These are phyloP conservation scores for Tenualosa thibaudeaui DNA, from an alignment of 2,797 vertebrate species.

Conservation along the genomic window DNA sequence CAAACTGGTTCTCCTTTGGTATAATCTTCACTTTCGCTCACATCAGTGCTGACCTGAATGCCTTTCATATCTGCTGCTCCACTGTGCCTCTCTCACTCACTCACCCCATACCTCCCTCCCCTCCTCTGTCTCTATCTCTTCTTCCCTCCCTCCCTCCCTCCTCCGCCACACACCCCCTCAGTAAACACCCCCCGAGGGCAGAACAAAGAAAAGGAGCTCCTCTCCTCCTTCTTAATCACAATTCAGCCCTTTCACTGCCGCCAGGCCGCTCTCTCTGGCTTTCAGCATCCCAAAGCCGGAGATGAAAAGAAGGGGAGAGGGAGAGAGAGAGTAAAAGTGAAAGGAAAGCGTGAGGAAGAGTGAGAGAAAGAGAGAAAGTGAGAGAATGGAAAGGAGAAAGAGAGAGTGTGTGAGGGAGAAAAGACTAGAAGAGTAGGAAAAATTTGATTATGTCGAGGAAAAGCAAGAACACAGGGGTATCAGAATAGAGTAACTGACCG, in stretches of 20 bases:
- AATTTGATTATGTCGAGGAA: neutral
- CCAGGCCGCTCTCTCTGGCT: slow-evolving; percentile 91
- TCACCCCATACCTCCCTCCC: slow-evolving; percentile 30
- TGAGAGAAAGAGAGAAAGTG: slow-evolving; percentile 59
- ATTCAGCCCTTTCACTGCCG: slow-evolving; percentile 92
- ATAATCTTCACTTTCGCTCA: slow-evolving; percentile 89
- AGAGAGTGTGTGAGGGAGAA: slow-evolving; percentile 56
- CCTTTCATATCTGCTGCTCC: slow-evolving; percentile 91
- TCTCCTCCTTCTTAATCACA: slow-evolving; percentile 97
- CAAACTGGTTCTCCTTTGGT: slow-evolving; percentile 80
- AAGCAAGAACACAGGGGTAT: neutral
- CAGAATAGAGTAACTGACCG: neutral
- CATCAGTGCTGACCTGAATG: slow-evolving; percentile 93
- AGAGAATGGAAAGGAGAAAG: slow-evolving; percentile 44
- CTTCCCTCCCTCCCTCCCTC: slow-evolving; percentile 37
- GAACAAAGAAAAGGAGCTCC: slow-evolving; percentile 92
- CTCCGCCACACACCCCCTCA: slow-evolving; percentile 66
- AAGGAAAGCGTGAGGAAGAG: slow-evolving; percentile 48
- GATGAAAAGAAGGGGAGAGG: slow-evolving; percentile 81
- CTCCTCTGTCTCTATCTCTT: neutral
- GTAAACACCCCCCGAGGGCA: slow-evolving; percentile 94
- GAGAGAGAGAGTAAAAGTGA: slow-evolving; percentile 43
- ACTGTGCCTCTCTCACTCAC: slow-evolving; percentile 75
- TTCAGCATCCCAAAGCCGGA: slow-evolving; percentile 91
- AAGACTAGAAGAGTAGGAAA: neutral